A percentile compares a stretch with the other conserved stretches of the same genome.
phyloP scores from a whole-genome alignment of 2,888 invertebrate species.

The Agonopterix subpropinquella region DNA sequence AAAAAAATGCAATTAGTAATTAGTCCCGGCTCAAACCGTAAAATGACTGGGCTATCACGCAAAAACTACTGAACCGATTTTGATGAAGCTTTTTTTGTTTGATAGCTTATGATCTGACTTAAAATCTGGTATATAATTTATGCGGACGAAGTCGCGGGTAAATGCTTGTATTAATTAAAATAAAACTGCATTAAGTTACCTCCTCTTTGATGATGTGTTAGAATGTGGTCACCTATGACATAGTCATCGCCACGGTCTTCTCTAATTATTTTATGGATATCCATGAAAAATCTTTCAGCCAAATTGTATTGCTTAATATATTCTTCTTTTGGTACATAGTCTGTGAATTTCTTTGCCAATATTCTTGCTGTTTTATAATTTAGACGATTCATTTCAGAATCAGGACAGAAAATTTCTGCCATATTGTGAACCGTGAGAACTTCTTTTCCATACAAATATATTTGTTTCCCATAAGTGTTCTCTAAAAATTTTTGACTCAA shows the following conservation, averaged over 20 bases:
- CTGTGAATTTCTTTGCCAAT: slow-evolving; percentile 76
- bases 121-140: no score
- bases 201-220: slow-evolving; percentile 81
- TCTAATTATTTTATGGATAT: slow-evolving; percentile 66
- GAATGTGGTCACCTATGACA: slow-evolving; percentile 72
- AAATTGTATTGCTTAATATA: slow-evolving; percentile 67
- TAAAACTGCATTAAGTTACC: slow-evolving; percentile 40
- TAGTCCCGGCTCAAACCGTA: no score
- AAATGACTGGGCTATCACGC: no score
- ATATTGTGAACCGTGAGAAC: slow-evolving; percentile 78
- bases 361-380: slow-evolving; percentile 53
- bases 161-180: not conserved
- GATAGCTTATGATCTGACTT: no score
- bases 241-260: slow-evolving; percentile 61
- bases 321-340: slow-evolving; percentile 73
- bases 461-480: slow-evolving; percentile 69
- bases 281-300: slow-evolving; percentile 76
- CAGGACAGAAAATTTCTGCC: slow-evolving; percentile 76
- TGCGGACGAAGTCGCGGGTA: no score
- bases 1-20: no score
- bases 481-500: slow-evolving; percentile 76
- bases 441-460: slow-evolving; percentile 70
- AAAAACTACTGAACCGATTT: no score
- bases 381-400: slow-evolving; percentile 75
- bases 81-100: no score